Percentiles rank a stretch among this genome's conserved stretches.
Evolutionary conservation across 2,797 vertebrate species (phyloP).

Genomic region (Eutrigla gurnardus): DNA sequence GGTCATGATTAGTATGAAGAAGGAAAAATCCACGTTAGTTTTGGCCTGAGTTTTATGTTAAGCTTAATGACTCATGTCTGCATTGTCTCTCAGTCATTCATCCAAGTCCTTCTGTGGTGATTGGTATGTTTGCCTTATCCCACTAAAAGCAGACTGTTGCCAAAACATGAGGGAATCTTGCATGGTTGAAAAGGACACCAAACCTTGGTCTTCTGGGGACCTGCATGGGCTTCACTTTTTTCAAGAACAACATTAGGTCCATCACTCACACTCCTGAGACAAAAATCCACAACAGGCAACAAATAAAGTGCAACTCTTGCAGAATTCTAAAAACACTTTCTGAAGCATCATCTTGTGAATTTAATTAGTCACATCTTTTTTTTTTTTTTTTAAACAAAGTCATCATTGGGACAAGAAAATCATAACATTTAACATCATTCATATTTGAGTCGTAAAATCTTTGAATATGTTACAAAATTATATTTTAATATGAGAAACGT

Average conservation of each 20-base stretch:
- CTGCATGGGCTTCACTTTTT: background rate
- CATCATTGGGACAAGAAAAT: constrained; percentile 77
- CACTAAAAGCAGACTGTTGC: background rate
- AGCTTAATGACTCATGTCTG: background rate
- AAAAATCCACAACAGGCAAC: background rate
- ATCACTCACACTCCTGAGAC: background rate
- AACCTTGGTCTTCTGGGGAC: background rate
- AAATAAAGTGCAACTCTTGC: background rate
- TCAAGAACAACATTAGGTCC: background rate
- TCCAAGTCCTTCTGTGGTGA: background rate
- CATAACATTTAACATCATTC: constrained; percentile 80
- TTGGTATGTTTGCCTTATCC: background rate
- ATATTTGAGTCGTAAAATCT: constrained; percentile 73
- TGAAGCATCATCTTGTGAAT: constrained; percentile 68
- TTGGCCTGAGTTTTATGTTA: background rate
- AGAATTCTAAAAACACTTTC: constrained; percentile 50
- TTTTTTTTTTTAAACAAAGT: constrained; percentile 76
- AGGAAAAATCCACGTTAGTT: background rate
- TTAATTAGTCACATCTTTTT: constrained; percentile 72
- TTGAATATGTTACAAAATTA: constrained; percentile 81
- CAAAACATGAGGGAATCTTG: background rate
- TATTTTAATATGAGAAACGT: constrained; percentile 76
- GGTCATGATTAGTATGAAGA: background rate
- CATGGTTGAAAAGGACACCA: background rate
- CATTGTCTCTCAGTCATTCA: background rate